Evolutionary conservation across 2,797 vertebrate species (phyloP).

Genomic region (Bovichtus diacanthus): DNA sequence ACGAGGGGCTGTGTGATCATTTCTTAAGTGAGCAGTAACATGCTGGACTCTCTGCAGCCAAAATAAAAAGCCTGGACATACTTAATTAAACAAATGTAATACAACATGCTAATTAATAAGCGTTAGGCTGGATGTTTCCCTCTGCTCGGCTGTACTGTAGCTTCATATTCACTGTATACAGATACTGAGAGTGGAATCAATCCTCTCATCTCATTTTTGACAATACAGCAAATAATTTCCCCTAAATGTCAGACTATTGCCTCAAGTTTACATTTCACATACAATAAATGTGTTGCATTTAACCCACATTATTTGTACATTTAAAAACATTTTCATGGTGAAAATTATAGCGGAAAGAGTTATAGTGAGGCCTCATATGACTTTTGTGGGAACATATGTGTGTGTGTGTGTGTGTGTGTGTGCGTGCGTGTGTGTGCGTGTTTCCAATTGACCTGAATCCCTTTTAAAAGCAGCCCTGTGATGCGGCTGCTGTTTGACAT

Average conservation of each 20-base stretch:
- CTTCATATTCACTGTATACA: background rate
- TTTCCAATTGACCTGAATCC: slow-evolving; percentile 69
- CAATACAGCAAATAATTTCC: background rate
- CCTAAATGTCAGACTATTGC: background rate
- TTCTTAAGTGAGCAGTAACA: background rate
- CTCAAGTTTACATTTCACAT: background rate
- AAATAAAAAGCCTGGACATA: too few relatives aligned
- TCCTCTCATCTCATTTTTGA: background rate
- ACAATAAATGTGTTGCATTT: background rate
- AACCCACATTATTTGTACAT: background rate
- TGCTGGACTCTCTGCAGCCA: background rate
- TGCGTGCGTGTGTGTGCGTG: slow-evolving; percentile 34
- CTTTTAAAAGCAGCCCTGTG: slow-evolving; percentile 67
- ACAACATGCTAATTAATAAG: background rate
- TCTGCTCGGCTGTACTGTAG: background rate
- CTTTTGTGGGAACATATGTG: background rate
- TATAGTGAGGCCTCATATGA: slow-evolving; percentile 21
- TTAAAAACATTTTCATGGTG: background rate
- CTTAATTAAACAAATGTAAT: background rate
- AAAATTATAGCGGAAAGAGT: background rate
- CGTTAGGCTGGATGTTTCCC: background rate
- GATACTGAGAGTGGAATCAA: background rate
- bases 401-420: slow-evolving; percentile 4
- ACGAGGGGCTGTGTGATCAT: background rate
- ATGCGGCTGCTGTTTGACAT: slow-evolving; percentile 81